A percentile compares a stretch with the other conserved stretches of the same genome.
These are phyloP conservation scores for Chrysolina oricalcia DNA, from an alignment of 2,888 invertebrate genomes.

Conservation along the genomic window DNA sequence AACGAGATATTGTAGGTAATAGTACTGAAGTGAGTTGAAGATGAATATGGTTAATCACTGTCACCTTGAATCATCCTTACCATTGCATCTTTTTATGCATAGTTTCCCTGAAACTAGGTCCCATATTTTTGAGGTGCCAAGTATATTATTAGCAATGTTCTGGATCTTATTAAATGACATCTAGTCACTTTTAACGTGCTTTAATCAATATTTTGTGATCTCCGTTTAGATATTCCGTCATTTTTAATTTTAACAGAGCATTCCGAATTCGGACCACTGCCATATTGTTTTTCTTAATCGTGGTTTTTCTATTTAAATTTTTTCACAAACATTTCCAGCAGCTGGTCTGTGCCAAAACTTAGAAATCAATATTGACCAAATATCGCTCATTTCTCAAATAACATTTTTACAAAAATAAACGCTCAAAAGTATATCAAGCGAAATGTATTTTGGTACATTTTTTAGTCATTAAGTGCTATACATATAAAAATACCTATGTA, in stretches of 20 bases:
- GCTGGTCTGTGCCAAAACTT: constrained; percentile 57
- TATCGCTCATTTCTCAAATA: constrained; percentile 49
- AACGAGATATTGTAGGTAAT: too few species aligned
- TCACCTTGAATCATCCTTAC: constrained; percentile 11
- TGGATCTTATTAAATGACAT: constrained; percentile 48
- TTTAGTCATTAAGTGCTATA: constrained; percentile 60
- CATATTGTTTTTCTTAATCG: background rate
- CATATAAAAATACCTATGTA: constrained; percentile 37
- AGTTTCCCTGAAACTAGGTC: background rate
- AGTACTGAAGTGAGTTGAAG: too few species aligned
- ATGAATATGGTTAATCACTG: background rate
- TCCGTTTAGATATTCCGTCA: constrained; percentile 49
- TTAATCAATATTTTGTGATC: constrained; percentile 57
- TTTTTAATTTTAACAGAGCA: constrained; percentile 26
- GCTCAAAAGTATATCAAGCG: constrained; percentile 50
- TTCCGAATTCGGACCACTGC: constrained; percentile 34
- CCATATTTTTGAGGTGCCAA: background rate
- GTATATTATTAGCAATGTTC: constrained; percentile 3
- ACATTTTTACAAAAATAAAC: constrained; percentile 38
- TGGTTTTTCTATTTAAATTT: constrained; percentile 18
- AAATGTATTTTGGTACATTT: constrained; percentile 59
- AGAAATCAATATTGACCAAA: constrained; percentile 48
- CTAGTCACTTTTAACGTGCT: constrained; percentile 58
- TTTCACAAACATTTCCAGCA: constrained; percentile 27
- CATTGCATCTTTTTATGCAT: constrained; percentile 2